Base-by-base conservation (phyloP, 1,140 invertebrate species). In the Eumaeus atala region DNA sequence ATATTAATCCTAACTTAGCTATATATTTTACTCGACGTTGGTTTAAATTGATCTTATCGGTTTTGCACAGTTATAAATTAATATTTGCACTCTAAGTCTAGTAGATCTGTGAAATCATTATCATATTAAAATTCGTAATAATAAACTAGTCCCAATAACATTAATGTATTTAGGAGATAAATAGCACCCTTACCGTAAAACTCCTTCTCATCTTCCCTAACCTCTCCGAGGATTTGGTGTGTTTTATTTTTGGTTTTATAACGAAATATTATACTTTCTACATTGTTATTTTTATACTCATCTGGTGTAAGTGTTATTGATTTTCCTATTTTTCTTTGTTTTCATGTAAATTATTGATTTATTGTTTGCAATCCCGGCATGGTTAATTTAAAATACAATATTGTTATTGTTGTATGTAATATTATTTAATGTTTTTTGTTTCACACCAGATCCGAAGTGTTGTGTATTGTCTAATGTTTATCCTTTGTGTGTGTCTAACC, bases 401-500 rank as follows among this genome's bases (percentile, higher is more conserved):
- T 33, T 53, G 14, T 53, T 44, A 53, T 28, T 53, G 51, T 53
- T 44, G 10, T 53, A 18, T 14, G 40, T 44, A 56, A 60, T 50
- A 61, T 76, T 70, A 58, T 58, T 76, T 76, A 76, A 67, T 57
- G 60, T 58, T 64, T 64, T 69, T 82, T 81, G 66, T 75, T 87
- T 84, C 82, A 87, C 84, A 87, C 84, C 82, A 87, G 82, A 87
- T 85, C 84, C 80, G 80, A 87, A 84, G 84, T 87, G 84, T 89
- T 91, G 90, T 92, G 91, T 92, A 90, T 91, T 91, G 91, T 92
- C 90, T 92, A 90, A 90, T 91, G 90, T 91, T 89, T 70, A 88
- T 88, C 90, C 90, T 87, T 90, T 92, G 91, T 92, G 91, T 91
- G 90, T 90, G 91, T 91, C 91, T 91, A 77, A 90, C 89, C 90